Percentiles rank a stretch among this genome's conserved stretches.
phyloP scores from a whole-genome alignment of 2,888 invertebrate species.

The Mythimna impura region DNA sequence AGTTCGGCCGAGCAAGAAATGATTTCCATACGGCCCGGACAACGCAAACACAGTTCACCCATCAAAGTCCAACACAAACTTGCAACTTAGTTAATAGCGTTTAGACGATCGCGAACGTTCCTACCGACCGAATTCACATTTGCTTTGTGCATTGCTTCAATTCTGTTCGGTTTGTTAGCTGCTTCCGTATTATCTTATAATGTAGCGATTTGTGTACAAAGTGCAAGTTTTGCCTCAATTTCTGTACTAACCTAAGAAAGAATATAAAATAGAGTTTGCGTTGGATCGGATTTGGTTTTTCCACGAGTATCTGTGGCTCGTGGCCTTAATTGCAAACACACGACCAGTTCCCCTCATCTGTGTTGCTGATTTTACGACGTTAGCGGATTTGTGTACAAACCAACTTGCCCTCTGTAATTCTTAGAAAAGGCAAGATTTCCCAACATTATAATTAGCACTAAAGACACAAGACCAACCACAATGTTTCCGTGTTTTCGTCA shows the following conservation, averaged over 20 bases:
- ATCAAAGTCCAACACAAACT: slow-evolving; percentile 87
- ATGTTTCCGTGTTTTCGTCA: not conserved
- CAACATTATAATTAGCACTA: slow-evolving; percentile 14
- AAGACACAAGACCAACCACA: slow-evolving; percentile 11
- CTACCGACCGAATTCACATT: slow-evolving; percentile 71
- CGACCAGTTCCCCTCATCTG: slow-evolving; percentile 29
- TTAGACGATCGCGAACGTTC: slow-evolving; percentile 82
- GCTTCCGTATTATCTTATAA: slow-evolving; percentile 43
- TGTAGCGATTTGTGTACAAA: slow-evolving; percentile 25
- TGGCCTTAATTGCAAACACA: slow-evolving; percentile 35
- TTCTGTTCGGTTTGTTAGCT: slow-evolving; percentile 41
- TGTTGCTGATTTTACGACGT: slow-evolving; percentile 46
- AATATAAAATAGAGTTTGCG: slow-evolving; percentile 22
- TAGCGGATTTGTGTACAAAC: slow-evolving; percentile 37
- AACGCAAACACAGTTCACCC: slow-evolving; percentile 85
- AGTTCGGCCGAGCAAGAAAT: slow-evolving; percentile 87
- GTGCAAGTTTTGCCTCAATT: slow-evolving; percentile 15
- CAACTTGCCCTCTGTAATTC: slow-evolving; percentile 21
- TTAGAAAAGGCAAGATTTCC: slow-evolving; percentile 29
- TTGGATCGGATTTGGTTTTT: slow-evolving; percentile 12
- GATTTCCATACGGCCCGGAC: slow-evolving; percentile 86
- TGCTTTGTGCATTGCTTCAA: slow-evolving; percentile 72
- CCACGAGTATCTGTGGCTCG: not conserved
- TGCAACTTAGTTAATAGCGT: slow-evolving; percentile 87
- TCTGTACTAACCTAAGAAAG: not conserved